These are phyloP conservation scores for Hippocampus comes DNA, from an alignment of 2,113 vertebrate species.

Conservation along the genomic window DNA sequence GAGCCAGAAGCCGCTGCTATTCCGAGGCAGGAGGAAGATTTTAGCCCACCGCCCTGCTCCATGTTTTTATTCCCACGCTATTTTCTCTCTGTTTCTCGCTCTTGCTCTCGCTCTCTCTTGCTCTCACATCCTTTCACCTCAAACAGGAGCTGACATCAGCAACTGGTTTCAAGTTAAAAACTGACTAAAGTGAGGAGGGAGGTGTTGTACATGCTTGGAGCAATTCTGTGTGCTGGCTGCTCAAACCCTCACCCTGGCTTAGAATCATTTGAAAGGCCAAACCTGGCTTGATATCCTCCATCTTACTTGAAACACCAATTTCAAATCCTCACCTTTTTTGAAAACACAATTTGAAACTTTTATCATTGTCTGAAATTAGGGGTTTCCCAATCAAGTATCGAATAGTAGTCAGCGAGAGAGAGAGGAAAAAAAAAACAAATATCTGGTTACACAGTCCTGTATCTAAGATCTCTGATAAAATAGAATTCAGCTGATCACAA, in stretches of 20 bases:
- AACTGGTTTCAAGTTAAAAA: too few species aligned
- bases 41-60: not conserved
- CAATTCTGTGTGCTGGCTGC: not conserved
- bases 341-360: too few species aligned
- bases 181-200: not conserved
- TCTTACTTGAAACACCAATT: not conserved
- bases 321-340: not conserved
- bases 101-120: not conserved
- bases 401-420: too few species aligned
- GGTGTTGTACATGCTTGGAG: not conserved
- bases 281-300: not conserved
- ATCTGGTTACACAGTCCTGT: too few species aligned
- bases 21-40: not conserved
- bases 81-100: not conserved
- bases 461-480: too few species aligned
- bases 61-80: slow-evolving; percentile 1
- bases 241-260: too few species aligned
- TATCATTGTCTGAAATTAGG: too few species aligned
- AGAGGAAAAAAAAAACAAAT: too few species aligned
- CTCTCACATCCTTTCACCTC: not conserved
- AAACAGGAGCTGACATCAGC: not conserved
- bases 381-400: too few species aligned
- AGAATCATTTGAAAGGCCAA: too few species aligned
- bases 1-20: not conserved
- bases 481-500: too few species aligned